Conservation (phyloP, 2,888 invertebrate genomes). For the Scaptomyza polygonia region DNA sequence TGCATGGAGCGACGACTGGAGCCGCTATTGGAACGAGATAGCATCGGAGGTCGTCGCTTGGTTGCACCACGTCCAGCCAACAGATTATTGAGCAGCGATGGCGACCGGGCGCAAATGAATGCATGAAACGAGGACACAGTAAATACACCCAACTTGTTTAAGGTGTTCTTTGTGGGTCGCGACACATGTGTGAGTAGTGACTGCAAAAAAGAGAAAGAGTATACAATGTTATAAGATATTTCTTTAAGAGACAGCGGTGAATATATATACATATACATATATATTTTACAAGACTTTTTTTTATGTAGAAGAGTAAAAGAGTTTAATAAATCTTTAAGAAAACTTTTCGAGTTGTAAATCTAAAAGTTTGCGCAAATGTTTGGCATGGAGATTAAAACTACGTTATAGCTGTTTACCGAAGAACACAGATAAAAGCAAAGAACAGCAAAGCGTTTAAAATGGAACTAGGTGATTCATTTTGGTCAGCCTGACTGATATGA, state of each 20-base stretch:
- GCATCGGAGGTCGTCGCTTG: conserved; percentile 94
- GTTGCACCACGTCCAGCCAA: conserved; percentile 96
- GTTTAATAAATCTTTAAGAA: neutral
- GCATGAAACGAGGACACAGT: conserved; percentile 99
- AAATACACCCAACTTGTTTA: conserved; percentile 98
- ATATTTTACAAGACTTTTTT: too few species aligned
- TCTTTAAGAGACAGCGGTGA: neutral
- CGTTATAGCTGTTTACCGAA: neutral
- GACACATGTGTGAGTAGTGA: conserved; percentile 97
- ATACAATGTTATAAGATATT: neutral
- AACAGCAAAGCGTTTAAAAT: conserved; percentile 5
- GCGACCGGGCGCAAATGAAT: conserved; percentile 97
- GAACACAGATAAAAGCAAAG: neutral
- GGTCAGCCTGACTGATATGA: conserved; percentile 45
- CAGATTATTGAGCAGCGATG: conserved; percentile 95
- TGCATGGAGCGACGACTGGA: conserved; percentile 95
- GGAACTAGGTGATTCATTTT: conserved; percentile 31
- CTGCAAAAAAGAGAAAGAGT: conserved; percentile 86
- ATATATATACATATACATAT: too few species aligned
- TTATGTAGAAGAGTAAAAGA: neutral
- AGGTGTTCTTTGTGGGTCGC: conserved; percentile 95
- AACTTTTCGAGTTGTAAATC: neutral
- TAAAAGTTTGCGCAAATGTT: neutral
- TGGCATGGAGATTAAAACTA: conserved; percentile 1
- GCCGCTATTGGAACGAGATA: conserved; percentile 95